Percentiles rank a stretch among this genome's conserved stretches.
phyloP scores from a whole-genome alignment of 2,113 vertebrate species.

The Cairina moschata region DNA sequence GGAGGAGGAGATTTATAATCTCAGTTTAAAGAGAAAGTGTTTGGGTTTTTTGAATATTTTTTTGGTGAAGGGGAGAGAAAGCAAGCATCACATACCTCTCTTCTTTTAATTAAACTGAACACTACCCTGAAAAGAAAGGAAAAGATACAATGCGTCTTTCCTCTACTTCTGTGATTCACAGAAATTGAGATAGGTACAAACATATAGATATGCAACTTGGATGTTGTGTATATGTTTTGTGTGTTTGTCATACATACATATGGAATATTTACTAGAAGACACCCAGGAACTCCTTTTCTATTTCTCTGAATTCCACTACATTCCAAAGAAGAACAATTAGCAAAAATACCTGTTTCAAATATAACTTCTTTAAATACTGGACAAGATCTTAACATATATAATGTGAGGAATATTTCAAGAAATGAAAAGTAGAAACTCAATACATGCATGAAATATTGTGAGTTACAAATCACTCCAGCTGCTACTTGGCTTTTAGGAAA shows the following conservation, averaged over 20 bases:
- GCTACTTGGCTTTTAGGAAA: neutral
- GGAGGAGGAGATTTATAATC: neutral
- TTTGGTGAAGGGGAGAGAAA: neutral
- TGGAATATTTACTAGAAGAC: neutral
- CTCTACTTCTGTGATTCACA: neutral
- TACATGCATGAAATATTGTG: neutral
- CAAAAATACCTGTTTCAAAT: neutral
- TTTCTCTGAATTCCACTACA: neutral
- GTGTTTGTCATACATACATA: neutral
- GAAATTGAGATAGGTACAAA: neutral
- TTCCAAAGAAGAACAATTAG: neutral
- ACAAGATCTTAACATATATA: neutral
- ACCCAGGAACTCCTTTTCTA: neutral
- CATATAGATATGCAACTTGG: neutral
- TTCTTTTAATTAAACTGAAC: neutral
- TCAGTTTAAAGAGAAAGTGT: neutral
- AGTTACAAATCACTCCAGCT: neutral
- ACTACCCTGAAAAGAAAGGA: conserved; percentile 25
- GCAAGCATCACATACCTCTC: neutral
- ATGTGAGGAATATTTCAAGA: neutral
- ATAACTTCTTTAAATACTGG: neutral
- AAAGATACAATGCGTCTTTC: conserved; percentile 29
- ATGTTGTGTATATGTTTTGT: neutral
- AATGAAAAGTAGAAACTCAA: neutral
- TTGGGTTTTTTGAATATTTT: neutral